Evolutionary conservation across 2,888 invertebrate species (phyloP), one percentile per base, ranked within the genome.

Genomic region (Morpho deidamia): DNA sequence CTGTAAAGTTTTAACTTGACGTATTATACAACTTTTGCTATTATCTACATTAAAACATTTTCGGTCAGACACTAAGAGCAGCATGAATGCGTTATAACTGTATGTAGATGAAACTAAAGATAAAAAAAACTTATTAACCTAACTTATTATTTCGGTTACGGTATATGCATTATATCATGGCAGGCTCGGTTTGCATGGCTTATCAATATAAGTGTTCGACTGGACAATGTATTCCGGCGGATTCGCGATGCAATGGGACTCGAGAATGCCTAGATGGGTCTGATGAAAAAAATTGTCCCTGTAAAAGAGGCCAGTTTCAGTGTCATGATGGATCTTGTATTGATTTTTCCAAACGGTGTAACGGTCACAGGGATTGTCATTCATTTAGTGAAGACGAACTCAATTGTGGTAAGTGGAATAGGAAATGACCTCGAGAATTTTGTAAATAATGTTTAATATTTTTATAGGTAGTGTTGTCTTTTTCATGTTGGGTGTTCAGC

Each of bases 241-340:
- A 86, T 45, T 80, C 85, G 51, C 67, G 83, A 58, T 92, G 92
- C 78, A 91, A 93, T 71, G 84, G 88, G 48, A 82, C 79, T 12
- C 63, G 55, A 55, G 91, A 92, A 66, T 92, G 92, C 71, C 62
- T 70, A 54, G 91, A 93, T 69, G 78, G 75, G 35, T 89, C 91
- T 7, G 89, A 88, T 56, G 89, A 89, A 70, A 62, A 50, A 46
- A 72, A 74, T 62, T 89, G 89, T 62, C 75, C 81, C 55, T 87
- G 88, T 72, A 86, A 82, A 72, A 73, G 86, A 55, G 91, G 84
- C 55, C 80, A 92, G 69, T 91, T 90, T 72, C 76, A 76, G 48
- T 93, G 93, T 76, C 83, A 92, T 66, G 92, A 93, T 68, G 93
- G 93, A 60, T 81, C 91, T 71, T 95, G 95, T 81, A 90, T 94